These are phyloP conservation scores for Celastrina argiolus DNA, from an alignment of 2,888 invertebrate genomes.

Conservation along the genomic window DNA sequence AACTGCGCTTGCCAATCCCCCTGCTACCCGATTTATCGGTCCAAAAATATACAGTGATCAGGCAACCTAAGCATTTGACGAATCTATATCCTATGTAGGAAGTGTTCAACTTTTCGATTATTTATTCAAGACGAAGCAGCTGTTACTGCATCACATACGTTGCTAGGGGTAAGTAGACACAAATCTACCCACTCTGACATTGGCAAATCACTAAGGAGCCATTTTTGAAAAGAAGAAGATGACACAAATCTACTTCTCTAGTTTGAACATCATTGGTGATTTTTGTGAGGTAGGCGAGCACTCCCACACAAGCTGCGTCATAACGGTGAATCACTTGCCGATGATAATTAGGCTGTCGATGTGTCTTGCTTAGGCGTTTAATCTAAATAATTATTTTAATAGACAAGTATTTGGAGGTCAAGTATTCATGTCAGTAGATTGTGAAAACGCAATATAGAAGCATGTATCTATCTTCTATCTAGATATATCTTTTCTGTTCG, in stretches of 20 bases:
- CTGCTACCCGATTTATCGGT: too few species aligned
- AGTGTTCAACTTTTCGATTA: too few species aligned
- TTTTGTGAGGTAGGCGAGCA: conserved; percentile 3
- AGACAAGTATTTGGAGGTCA: background rate
- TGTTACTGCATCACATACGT: too few species aligned
- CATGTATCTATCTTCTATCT: too few species aligned
- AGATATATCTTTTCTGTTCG: too few species aligned
- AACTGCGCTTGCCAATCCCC: too few species aligned
- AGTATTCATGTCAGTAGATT: background rate
- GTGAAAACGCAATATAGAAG: background rate
- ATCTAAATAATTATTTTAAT: conserved; percentile 3
- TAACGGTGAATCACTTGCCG: conserved; percentile 7
- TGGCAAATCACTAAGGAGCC: background rate
- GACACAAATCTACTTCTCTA: background rate
- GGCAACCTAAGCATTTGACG: too few species aligned
- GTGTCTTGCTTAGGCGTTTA: background rate
- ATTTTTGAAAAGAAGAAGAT: background rate
- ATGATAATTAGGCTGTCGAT: background rate
- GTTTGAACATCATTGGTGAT: background rate
- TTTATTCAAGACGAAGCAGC: too few species aligned
- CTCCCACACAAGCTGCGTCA: conserved; percentile 5
- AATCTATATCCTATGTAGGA: too few species aligned
- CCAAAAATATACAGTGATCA: too few species aligned
- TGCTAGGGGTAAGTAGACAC: too few species aligned
- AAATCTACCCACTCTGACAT: too few species aligned